Percentiles rank a stretch among this genome's conserved stretches.
These are phyloP conservation scores for Graptemys geographica DNA, from an alignment of 2,797 vertebrate species.

Conservation along the genomic window DNA sequence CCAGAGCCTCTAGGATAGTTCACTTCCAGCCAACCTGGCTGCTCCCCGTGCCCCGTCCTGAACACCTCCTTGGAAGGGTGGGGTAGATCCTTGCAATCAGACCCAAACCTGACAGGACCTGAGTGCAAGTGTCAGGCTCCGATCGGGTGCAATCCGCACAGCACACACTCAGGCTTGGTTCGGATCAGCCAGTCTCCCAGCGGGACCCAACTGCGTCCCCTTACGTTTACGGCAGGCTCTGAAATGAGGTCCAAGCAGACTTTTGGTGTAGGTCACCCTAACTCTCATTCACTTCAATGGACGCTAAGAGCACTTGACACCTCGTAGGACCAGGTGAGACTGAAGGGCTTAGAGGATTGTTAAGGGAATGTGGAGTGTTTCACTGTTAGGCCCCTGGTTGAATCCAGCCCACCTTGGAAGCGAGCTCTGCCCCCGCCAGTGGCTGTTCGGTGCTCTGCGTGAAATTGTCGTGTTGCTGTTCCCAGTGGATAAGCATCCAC, in stretches of 20 bases:
- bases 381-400: background rate
- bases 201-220: too few species aligned
- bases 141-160: too few species aligned
- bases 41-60: background rate
- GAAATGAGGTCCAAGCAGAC: too few species aligned
- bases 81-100: too few species aligned
- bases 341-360: background rate
- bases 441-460: too few species aligned
- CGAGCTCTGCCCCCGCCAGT: too few species aligned
- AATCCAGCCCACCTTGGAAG: background rate
- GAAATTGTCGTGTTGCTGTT: background rate
- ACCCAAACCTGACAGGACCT: too few species aligned
- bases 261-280: background rate
- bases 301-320: background rate
- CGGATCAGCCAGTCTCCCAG: too few species aligned
- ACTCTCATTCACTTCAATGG: background rate
- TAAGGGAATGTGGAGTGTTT: background rate
- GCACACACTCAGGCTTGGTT: too few species aligned
- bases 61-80: background rate
- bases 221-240: too few species aligned
- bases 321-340: background rate
- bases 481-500: accelerated
- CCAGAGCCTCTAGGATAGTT: background rate
- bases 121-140: too few species aligned
- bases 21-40: background rate